Conservation (phyloP, 2,797 vertebrate genomes). For the Hyperoplus lanceolatus region DNA sequence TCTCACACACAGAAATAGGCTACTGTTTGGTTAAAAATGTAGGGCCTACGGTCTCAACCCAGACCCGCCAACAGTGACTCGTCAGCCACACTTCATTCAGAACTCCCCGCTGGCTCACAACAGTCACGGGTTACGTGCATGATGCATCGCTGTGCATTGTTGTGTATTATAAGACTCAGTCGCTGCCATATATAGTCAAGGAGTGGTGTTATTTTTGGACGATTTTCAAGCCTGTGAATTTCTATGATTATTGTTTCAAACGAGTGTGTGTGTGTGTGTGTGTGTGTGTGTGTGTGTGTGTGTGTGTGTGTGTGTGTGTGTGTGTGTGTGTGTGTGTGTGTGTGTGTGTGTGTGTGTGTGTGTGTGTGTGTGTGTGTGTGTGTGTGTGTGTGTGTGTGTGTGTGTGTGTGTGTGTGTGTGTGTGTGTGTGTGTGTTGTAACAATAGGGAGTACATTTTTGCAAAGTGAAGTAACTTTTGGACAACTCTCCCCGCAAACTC, state of each 20-base stretch:
- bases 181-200: constrained; percentile 3
- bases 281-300: background rate
- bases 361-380: background rate
- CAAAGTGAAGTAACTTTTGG: constrained; percentile 43
- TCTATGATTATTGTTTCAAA: constrained; percentile 23
- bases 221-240: constrained; percentile 26
- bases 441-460: constrained; percentile 38
- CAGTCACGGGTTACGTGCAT: no score
- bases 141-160: constrained; percentile 14
- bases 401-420: background rate
- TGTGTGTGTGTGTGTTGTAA: background rate
- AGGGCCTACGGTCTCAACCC: no score
- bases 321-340: background rate
- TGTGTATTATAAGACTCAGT: constrained; percentile 32
- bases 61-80: no score
- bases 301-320: no score
- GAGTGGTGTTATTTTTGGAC: constrained; percentile 33
- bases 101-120: no score
- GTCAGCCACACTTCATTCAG: no score
- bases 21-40: no score
- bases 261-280: background rate
- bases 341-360: background rate
- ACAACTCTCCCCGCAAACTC: background rate
- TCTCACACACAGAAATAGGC: no score
- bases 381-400: background rate